phyloP scores from a whole-genome alignment of 2,888 invertebrate genomes.

The Hypomecis atomaria region DNA sequence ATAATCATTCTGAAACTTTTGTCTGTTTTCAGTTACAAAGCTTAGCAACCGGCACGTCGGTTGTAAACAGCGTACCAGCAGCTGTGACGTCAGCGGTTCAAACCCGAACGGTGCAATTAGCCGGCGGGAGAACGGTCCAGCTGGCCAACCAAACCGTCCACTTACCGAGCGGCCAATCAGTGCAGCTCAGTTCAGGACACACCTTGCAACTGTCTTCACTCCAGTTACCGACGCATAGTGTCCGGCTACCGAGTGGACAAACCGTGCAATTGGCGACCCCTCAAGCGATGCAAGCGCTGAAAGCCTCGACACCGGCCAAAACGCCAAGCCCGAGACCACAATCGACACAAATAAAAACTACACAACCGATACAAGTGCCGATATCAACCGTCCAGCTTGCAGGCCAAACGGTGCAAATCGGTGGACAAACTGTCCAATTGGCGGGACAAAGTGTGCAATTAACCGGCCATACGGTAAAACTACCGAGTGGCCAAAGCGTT shows the following conservation, averaged over 20 bases:
- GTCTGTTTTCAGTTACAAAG: slow-evolving; percentile 53
- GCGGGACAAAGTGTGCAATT: slow-evolving; percentile 74
- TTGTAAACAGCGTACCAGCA: slow-evolving; percentile 62
- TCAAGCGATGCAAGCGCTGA: slow-evolving; percentile 64
- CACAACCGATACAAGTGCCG: slow-evolving; percentile 66
- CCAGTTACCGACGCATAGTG: slow-evolving; percentile 71
- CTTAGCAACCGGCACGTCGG: slow-evolving; percentile 55
- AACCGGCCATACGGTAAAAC: slow-evolving; percentile 78
- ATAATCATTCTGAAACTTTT: background rate
- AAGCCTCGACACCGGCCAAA: slow-evolving; percentile 56
- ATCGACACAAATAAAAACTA: slow-evolving; percentile 50
- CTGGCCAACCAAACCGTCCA: slow-evolving; percentile 68
- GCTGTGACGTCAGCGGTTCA: slow-evolving; percentile 56
- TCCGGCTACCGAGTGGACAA: slow-evolving; percentile 72
- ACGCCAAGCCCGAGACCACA: slow-evolving; percentile 56
- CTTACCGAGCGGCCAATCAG: slow-evolving; percentile 60
- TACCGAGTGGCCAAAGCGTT: slow-evolving; percentile 74
- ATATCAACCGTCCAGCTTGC: slow-evolving; percentile 69
- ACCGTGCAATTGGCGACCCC: slow-evolving; percentile 72
- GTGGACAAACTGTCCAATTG: slow-evolving; percentile 72
- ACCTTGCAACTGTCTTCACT: slow-evolving; percentile 67
- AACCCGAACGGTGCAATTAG: slow-evolving; percentile 69
- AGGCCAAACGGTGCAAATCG: slow-evolving; percentile 72
- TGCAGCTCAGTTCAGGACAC: slow-evolving; percentile 63
- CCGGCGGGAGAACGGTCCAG: slow-evolving; percentile 73